Percentiles rank a stretch among this genome's conserved stretches.
phyloP scores from a whole-genome alignment of 2,113 vertebrate genomes.

The Tenebrosternarchus preto region DNA sequence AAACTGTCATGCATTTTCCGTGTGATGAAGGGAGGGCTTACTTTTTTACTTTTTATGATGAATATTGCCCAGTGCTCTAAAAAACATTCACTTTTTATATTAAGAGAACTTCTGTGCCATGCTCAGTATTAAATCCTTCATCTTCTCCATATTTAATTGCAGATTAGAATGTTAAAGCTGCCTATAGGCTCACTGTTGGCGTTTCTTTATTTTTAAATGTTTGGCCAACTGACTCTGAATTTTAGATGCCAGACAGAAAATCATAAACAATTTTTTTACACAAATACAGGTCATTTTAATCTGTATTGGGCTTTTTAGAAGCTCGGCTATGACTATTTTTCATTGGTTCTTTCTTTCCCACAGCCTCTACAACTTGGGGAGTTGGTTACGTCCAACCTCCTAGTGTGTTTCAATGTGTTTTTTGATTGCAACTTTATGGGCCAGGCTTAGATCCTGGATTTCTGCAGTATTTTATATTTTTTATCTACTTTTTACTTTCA shows the following conservation, averaged over 20 bases:
- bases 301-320: neutral
- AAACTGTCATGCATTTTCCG: no score
- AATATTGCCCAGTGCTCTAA: no score
- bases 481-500: neutral
- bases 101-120: neutral
- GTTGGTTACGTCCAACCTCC: slow-evolving; percentile 83
- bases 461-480: slow-evolving; percentile 24
- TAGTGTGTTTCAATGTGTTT: slow-evolving; percentile 87
- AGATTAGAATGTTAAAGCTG: no score
- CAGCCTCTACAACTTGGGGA: slow-evolving; percentile 74
- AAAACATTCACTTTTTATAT: no score
- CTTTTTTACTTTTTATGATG: no score
- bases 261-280: neutral
- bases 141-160: no score
- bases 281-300: neutral
- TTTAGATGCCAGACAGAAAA: no score
- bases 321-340: neutral
- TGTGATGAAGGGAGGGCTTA: no score
- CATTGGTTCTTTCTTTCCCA: neutral
- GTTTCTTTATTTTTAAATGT: neutral
- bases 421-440: slow-evolving; percentile 80
- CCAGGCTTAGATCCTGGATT: slow-evolving; percentile 74
- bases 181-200: no score
- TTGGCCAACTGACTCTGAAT: neutral
- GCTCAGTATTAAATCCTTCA: no score